These are phyloP conservation scores for Empis livida DNA, from an alignment of 2,888 invertebrate genomes.

Conservation along the genomic window DNA sequence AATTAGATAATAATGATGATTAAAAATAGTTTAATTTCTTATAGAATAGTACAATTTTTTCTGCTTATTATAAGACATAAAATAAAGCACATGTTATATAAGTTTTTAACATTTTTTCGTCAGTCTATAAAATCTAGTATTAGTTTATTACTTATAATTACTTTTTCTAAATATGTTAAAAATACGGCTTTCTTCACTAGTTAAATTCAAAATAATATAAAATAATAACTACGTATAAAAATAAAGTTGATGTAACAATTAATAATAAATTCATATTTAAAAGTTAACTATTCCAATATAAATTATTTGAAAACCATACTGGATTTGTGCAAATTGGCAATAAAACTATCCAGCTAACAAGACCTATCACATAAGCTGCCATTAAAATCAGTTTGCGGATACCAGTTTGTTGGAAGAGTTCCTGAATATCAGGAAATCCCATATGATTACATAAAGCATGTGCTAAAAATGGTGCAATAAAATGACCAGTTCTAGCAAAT, in stretches of 20 bases:
- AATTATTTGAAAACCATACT: conserved; percentile 44
- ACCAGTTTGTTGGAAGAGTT: conserved; percentile 43
- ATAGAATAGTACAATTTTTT: too few relatives aligned
- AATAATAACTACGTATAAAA: too few relatives aligned
- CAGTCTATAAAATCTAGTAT: too few relatives aligned
- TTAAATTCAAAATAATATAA: too few relatives aligned
- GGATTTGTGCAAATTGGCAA: conserved; percentile 66
- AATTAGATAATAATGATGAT: conserved; percentile 7
- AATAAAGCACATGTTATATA: too few relatives aligned
- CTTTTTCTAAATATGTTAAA: too few relatives aligned
- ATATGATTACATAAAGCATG: conserved; percentile 95
- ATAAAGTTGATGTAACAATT: too few relatives aligned
- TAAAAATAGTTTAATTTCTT: background rate
- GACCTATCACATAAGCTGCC: conserved; percentile 58
- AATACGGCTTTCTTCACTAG: too few relatives aligned
- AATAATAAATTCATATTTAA: too few relatives aligned
- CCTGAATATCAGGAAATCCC: conserved; percentile 84
- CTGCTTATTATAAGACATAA: too few relatives aligned
- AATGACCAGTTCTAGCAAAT: conserved; percentile 80
- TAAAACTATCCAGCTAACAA: conserved; percentile 62
- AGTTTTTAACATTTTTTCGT: too few relatives aligned
- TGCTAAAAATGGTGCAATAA: conserved; percentile 73
- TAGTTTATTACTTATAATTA: too few relatives aligned
- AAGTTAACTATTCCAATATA: conserved; percentile 38
- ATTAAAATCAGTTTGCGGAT: conserved; percentile 50